Percentiles rank a stretch among this genome's conserved stretches.
phyloP scores from a whole-genome alignment of 2,113 vertebrate species.

The Lonchura striata region DNA sequence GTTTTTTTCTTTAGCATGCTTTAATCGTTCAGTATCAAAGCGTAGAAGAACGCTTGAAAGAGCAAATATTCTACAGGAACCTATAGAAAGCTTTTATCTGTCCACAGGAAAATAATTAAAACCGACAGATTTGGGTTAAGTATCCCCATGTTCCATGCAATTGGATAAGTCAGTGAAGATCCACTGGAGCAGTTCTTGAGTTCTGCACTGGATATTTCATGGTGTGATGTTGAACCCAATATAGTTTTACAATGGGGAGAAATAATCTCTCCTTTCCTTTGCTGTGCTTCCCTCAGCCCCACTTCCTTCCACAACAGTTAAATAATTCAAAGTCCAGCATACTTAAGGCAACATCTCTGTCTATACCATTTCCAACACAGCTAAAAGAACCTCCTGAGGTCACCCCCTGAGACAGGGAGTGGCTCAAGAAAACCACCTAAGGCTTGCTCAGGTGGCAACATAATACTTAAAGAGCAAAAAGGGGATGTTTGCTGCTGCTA shows the following conservation, averaged over 20 bases:
- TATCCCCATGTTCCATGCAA: slow-evolving; percentile 70
- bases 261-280: background rate
- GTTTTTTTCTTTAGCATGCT: slow-evolving; percentile 67
- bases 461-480: slow-evolving; percentile 7
- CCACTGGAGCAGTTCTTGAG: slow-evolving; percentile 65
- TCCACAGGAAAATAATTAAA: slow-evolving; percentile 79
- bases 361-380: slow-evolving; percentile 1
- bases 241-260: background rate
- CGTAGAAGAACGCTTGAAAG: slow-evolving; percentile 76
- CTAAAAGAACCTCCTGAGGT: slow-evolving; percentile 39
- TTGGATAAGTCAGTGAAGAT: slow-evolving; percentile 63
- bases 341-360: slow-evolving; percentile 17
- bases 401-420: background rate
- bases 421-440: slow-evolving; percentile 3
- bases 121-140: slow-evolving; percentile 83
- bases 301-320: slow-evolving; percentile 37
- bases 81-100: slow-evolving; percentile 83
- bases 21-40: slow-evolving; percentile 81
- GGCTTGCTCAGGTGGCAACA: slow-evolving; percentile 16
- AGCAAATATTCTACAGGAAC: slow-evolving; percentile 78
- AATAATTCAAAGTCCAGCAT: slow-evolving; percentile 46
- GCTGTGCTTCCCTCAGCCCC: background rate
- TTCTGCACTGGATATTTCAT: slow-evolving; percentile 44
- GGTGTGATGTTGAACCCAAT: slow-evolving; percentile 20
- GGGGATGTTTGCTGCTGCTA: background rate